Base-by-base conservation (phyloP, 1,140 invertebrate genomes). In the Drosophila mojavensis region DNA sequence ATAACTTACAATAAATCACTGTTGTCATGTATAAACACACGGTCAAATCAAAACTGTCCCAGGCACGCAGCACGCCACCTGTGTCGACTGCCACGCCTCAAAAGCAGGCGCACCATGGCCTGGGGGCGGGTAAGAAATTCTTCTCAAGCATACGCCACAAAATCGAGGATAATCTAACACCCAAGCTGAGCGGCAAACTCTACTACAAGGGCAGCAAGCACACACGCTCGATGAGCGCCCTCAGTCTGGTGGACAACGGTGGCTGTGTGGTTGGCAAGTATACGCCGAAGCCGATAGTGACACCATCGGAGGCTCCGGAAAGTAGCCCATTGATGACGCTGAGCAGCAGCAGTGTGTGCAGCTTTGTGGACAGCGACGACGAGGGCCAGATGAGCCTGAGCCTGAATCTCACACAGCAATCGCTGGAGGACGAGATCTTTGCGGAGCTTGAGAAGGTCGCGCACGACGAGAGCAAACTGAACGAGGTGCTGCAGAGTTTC, bases 401-500 rank as follows among this genome's bases (percentile, higher is more conserved):
- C 41, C 60, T 92, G 5, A 92, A 76, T 75, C 72, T 92, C 5
- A 78, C 81, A 0, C 86, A 90, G 47, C 80, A 90, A 43, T 92
- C 91, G 15, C 70, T 92, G 30, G 91, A 92, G 63, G 91, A 92
- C 47, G 91, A 92, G 64, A 92, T 92, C 30, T 92, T 92, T 53
- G 88, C 91, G 0, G 91, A 92, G 67, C 83, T 92, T 59, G 91
- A 92, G 48, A 94, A 94, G 76, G 89, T 92, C 13, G 79, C 91
- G 9, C 91, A 92, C 47, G 91, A 93, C 58, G 93, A 94, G 69
- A 92, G 93, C 9, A 95, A 95, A 86, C 90, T 95, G 43, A 93
- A 94, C 72, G 94, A 93, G 53, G 95, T 94, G 28, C 93, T 95
- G 61, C 93, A 95, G 81, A 94, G 94, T 51, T 95, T 95, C 69